Evolutionary conservation across 2,113 vertebrate species (phyloP), one percentile per base, ranked within the genome.

Genomic region (Aptenodytes patagonicus): DNA sequence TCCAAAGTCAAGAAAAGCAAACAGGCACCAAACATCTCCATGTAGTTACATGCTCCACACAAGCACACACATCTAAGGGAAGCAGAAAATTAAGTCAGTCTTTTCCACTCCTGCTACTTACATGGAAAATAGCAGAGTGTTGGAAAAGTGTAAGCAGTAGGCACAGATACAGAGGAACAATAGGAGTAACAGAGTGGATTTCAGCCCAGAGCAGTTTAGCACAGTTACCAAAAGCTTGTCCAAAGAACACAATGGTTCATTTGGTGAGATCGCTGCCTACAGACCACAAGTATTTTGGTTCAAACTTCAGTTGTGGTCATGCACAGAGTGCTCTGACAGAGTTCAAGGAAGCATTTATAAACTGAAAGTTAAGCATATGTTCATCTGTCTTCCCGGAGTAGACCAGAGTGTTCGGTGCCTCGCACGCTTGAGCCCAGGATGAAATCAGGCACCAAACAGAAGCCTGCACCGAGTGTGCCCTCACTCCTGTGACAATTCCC

Each of bases 171-270:
- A 90, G 51, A 83, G 38, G 46, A 96, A 93, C 89, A 95, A 95
- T 61, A 62, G 44, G 24, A 91, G 70, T 54, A 84, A 72, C 19
- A 73, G 64, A 15, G 36, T 40, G 44, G 77, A 84, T 82, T 87
- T 75, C 81, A 93, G 87, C 87, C 95, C 34, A 57, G 83, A 93
- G 87, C 70, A 91, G 66, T 87, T 91, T 79, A 89, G 69, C 49
- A 89, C 68, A 91, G 88, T 87, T 94, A 95, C 72, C 54, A 72
- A 84, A 91, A 76, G 9, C 65, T 82, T 0, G 0, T 92, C 89
- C 92, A 96, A 95, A 91, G 62, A 94, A 89, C 55, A 95, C 78
- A 95, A 58, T 49, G 16, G 70, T 69, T 95, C 77, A 40, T 93
- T 70, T 85, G 72, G 49, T 72, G 18, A 49, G 54, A 89, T 76